Conservation (phyloP, 2,113 vertebrate species). For the Oplegnathus fasciatus region DNA sequence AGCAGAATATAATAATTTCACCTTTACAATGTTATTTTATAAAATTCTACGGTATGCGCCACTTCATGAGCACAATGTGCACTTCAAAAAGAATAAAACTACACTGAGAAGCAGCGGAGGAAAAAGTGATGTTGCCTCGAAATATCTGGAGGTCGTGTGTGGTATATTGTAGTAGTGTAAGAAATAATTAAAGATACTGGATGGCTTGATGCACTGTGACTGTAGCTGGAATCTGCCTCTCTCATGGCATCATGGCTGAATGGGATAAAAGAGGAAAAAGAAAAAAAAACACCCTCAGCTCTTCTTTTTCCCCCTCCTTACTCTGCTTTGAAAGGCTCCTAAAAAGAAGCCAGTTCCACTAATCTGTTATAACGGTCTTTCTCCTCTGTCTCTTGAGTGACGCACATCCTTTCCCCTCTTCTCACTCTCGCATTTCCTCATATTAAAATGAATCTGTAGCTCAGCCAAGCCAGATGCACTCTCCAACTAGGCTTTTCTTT, state of each 20-base stretch:
- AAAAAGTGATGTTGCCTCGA: background rate
- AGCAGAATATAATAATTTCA: background rate
- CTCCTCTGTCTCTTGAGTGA: slow-evolving; percentile 65
- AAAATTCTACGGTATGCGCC: background rate
- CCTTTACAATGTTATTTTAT: background rate
- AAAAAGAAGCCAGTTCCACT: slow-evolving; percentile 56
- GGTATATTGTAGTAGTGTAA: background rate
- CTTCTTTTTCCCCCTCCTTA: background rate
- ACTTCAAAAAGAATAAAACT: background rate
- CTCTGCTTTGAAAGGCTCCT: slow-evolving; percentile 54
- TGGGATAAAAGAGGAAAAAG: slow-evolving; percentile 17
- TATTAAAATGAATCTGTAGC: slow-evolving; percentile 72
- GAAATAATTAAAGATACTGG: slow-evolving; percentile 4
- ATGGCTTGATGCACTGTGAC: background rate
- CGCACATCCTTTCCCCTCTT: slow-evolving; percentile 69
- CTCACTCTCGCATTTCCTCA: slow-evolving; percentile 62
- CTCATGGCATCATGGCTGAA: slow-evolving; percentile 34
- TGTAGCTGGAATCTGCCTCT: slow-evolving; percentile 21
- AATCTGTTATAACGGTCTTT: slow-evolving; percentile 60
- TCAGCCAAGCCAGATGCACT: slow-evolving; percentile 76
- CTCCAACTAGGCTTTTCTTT: slow-evolving; percentile 41
- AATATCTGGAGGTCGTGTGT: slow-evolving; percentile 23
- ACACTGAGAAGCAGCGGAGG: background rate
- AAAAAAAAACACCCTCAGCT: slow-evolving; percentile 21
- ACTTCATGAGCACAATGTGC: background rate